Percentiles rank a stretch among this genome's conserved stretches.
phyloP scores from a whole-genome alignment of 2,113 vertebrate species.

The Aegithalos caudatus region DNA sequence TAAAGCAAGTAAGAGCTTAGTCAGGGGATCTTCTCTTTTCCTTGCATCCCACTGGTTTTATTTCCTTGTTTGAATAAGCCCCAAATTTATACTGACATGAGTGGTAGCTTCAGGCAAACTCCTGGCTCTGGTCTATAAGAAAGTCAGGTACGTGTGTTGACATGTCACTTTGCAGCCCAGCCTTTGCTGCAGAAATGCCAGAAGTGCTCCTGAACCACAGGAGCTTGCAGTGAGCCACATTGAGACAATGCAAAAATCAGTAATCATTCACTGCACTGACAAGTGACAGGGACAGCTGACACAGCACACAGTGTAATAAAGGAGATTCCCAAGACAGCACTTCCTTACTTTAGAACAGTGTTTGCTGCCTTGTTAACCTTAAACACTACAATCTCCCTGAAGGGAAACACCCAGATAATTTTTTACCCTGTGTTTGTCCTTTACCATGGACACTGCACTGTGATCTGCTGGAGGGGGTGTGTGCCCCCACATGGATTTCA shows the following conservation, averaged over 20 bases:
- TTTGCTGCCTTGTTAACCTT: background rate
- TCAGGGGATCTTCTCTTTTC: background rate
- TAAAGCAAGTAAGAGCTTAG: background rate
- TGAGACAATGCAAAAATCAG: background rate
- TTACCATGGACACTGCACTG: background rate
- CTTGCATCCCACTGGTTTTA: background rate
- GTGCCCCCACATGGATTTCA: background rate
- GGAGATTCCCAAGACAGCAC: background rate
- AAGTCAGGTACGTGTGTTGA: rapidly evolving
- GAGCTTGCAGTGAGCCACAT: background rate
- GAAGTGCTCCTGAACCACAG: background rate
- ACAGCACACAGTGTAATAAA: background rate
- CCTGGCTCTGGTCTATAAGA: background rate
- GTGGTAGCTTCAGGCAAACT: background rate
- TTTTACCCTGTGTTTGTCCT: background rate
- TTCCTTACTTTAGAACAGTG: background rate
- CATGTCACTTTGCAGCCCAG: background rate
- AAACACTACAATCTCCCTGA: background rate
- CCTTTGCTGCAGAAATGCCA: background rate
- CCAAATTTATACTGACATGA: background rate
- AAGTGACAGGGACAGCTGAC: background rate
- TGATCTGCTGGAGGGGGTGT: background rate
- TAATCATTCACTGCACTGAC: background rate
- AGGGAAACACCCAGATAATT: background rate
- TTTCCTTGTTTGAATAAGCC: background rate